phyloP scores from a whole-genome alignment of 1,140 invertebrate species.

The Pseudomyrmex concolor region DNA sequence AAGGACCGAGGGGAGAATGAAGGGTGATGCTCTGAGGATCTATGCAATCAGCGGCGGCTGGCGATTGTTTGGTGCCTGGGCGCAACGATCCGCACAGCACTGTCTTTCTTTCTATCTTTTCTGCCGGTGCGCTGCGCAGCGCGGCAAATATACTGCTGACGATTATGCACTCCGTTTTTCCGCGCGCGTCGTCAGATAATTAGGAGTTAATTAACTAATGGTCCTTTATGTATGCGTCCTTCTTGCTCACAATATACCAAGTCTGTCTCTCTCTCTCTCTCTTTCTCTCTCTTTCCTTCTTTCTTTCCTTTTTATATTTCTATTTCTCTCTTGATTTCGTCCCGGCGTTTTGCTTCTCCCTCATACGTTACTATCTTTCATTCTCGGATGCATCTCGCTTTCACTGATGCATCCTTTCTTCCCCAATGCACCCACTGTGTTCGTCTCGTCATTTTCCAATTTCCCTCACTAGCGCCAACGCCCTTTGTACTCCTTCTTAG shows the following conservation, averaged over 20 bases:
- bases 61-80: constrained; percentile 78
- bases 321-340: constrained; percentile 46
- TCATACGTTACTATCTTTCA: constrained; percentile 22
- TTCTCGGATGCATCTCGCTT: constrained; percentile 23
- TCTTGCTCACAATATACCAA: constrained; percentile 65
- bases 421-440: constrained; percentile 12
- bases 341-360: not conserved
- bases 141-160: constrained; percentile 69
- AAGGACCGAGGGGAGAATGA: constrained; percentile 51
- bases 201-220: constrained; percentile 84
- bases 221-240: constrained; percentile 78
- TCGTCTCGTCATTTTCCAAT: constrained; percentile 75
- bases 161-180: constrained; percentile 79
- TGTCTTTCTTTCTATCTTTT: constrained; percentile 79
- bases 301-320: too few relatives aligned
- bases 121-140: constrained; percentile 68
- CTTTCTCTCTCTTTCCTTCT: constrained; percentile 46
- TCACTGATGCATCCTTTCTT: constrained; percentile 31
- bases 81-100: constrained; percentile 76
- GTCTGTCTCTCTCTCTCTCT: constrained; percentile 50
- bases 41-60: constrained; percentile 70
- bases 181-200: constrained; percentile 76
- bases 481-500: constrained; percentile 73
- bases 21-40: constrained; percentile 63
- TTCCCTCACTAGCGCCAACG: constrained; percentile 70